Base-by-base conservation (phyloP, 1,140 invertebrate genomes). In the Zaprionus taronus region DNA sequence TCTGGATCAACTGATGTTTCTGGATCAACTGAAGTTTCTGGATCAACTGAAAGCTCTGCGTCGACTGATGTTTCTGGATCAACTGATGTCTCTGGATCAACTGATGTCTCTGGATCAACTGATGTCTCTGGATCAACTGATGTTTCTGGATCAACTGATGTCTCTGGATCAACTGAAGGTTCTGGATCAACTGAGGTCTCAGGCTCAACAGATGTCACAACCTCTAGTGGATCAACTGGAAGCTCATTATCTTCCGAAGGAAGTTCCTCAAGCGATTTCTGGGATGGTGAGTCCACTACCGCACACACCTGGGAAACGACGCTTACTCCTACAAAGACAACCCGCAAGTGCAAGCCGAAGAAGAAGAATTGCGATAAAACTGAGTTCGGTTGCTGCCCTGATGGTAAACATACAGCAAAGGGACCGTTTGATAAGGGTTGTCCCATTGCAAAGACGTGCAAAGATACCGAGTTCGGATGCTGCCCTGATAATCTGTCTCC, bases 391-490 rank as follows among this genome's bases (percentile, higher is more conserved):
- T 99, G 98, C 91, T 99, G 98, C 93, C 96, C 96, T 17, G 98
- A 99, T 92, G 96, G 95, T 17, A 95, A 95, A 71, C 98, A 97
- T 5, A 84, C 95, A 5, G 97, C 98, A 26, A 93, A 94, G 82
- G 98, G 98, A 84, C 97, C 97, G 28, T 98, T 98, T 80, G 95
- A 96, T 70, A 95, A 96, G 94, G 97, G 96, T 17, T 98, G 97
- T 89, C 94, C 95, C 0, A 95, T 93, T 71, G 94, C 95, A 0
- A 94, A 95, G 74, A 97, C 96, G 0, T 97, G 97, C 77, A 94
- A 95, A 77, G 97, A 98, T 53, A 96, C 97, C 0, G 95, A 96
- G 83, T 96, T 95, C 86, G 97, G 98, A 5, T 99, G 98, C 93
- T 99, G 98, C 92, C 94, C 95, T 9, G 98, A 99, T 93, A 96